Evolutionary conservation across 2,888 invertebrate genomes (phyloP), one percentile per base, ranked within the genome.

Genomic region (Drosophila ustulata): DNA sequence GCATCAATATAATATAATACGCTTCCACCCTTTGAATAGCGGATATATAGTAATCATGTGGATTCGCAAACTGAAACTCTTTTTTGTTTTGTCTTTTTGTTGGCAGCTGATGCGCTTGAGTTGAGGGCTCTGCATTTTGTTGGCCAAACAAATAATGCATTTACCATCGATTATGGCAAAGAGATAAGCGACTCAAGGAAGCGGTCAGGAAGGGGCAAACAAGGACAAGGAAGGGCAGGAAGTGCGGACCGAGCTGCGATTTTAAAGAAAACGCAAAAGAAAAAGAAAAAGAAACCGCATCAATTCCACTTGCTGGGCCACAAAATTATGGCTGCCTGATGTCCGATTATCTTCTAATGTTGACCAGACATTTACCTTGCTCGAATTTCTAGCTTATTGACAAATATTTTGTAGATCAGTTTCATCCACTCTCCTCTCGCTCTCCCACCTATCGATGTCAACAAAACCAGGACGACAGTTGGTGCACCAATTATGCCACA

Each of bases 271-370:
- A 32, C 23, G 28, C 13, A 28, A 47, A 26, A 11, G 9, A 50
- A 50, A 18, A 8, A 1, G 2, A 47, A 51, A 53, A 11, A 52
- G 28, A 30, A 50, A 55, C 61, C 79, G 59, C 59, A 75, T 67
- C 69, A 67, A 45, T 88, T 86, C 68, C 81, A 86, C 88, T 86
- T 83, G 79, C 71, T 87, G 87, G 87, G 69, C 87, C 84, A 75
- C 87, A 81, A 75, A 71, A 73, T 80, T 63, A 56, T 78, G 84
- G 72, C 66, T 66, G 45, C 34, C 46, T 51, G 37, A 57, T 34
- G 34, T 64, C 49, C 67, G 81, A 78, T 88, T 80, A 83, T 84
- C 78, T 62, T 74, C 68, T 86, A 83, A 86, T 78, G 74, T 78
- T 71, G 57, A 50, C 58, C 50, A n/a, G 62, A 46, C 18, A 18